A percentile compares a stretch with the other conserved stretches of the same genome.
Evolutionary conservation across 2,113 vertebrate genomes (phyloP).

Genomic region (Anarhynchus alexandrinus): DNA sequence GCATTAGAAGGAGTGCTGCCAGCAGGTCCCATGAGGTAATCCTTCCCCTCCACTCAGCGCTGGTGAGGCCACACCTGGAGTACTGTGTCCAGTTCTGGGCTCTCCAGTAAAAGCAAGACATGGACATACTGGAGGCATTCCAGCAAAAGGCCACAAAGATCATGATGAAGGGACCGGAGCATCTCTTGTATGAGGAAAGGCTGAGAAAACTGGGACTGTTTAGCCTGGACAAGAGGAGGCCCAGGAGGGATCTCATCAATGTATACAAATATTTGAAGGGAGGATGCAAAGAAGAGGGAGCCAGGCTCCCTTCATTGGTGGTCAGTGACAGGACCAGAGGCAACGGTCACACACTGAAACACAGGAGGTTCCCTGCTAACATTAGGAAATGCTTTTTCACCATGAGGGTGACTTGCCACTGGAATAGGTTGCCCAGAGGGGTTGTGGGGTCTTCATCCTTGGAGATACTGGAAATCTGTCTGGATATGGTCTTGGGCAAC

Average conservation of each 20-base stretch:
- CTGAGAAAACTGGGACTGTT: too few species aligned
- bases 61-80: too few species aligned
- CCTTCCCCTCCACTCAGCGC: too few species aligned
- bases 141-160: too few species aligned
- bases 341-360: background rate
- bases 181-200: too few species aligned
- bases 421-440: background rate
- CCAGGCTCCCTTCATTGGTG: background rate
- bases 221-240: too few species aligned
- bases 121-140: too few species aligned
- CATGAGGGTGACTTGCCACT: background rate
- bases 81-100: too few species aligned
- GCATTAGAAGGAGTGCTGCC: background rate
- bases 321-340: background rate
- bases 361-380: background rate
- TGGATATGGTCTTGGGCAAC: background rate
- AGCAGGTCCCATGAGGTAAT: too few species aligned
- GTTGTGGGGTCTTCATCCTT: background rate
- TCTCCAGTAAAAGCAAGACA: too few species aligned
- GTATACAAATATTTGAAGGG: background rate
- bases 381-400: background rate
- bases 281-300: background rate
- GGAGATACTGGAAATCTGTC: background rate
- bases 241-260: background rate
- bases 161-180: too few species aligned